These are phyloP conservation scores for Erannis defoliaria DNA, from an alignment of 2,888 invertebrate species.

Conservation along the genomic window DNA sequence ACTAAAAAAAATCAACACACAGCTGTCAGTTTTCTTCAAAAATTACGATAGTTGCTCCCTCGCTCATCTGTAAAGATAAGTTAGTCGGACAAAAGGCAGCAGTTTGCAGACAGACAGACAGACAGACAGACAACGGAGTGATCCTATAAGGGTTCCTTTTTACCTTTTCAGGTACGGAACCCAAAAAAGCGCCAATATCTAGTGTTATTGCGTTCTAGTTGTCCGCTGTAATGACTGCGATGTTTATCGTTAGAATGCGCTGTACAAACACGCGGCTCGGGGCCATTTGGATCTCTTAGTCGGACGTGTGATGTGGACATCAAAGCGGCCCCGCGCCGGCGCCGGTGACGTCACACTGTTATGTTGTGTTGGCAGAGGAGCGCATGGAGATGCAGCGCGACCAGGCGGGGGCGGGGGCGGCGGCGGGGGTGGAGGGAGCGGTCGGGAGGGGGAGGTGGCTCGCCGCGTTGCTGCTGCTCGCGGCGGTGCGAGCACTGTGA, in stretches of 20 bases:
- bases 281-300: conserved; percentile 21
- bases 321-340: conserved; percentile 5
- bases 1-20: too few relatives aligned
- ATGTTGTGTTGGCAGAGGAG: conserved; percentile 60
- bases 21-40: too few relatives aligned
- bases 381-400: conserved; percentile 89
- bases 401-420: conserved; percentile 53
- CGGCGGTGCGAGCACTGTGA: conserved; percentile 7
- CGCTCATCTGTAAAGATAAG: too few relatives aligned
- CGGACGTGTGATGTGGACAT: conserved; percentile 8
- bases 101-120: too few relatives aligned
- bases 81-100: too few relatives aligned
- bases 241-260: conserved; percentile 17
- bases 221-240: background rate
- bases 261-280: conserved; percentile 4
- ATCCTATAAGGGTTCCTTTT: too few relatives aligned
- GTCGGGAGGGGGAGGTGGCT: background rate
- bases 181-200: background rate
- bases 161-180: too few relatives aligned
- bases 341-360: too few relatives aligned
- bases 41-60: too few relatives aligned
- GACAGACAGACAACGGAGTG: too few relatives aligned
- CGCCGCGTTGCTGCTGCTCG: conserved; percentile 25
- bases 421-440: conserved; percentile 11
- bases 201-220: conserved; percentile 13